Base-by-base conservation (phyloP, 2,888 invertebrate species). In the Eristalinus aeneus region DNA sequence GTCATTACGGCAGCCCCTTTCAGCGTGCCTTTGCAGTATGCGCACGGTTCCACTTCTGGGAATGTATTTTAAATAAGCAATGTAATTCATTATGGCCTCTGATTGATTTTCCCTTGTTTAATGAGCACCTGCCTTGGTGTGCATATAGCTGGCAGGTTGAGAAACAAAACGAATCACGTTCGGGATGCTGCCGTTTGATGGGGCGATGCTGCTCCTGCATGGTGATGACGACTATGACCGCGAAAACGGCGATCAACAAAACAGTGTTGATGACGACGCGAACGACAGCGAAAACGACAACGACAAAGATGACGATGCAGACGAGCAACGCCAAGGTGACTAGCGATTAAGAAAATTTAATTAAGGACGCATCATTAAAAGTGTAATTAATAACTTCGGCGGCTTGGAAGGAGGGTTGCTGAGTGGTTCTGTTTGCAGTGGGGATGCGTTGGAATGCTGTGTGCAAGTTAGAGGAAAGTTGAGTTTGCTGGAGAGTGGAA, bases 71-170 rank as follows among this genome's bases (percentile, higher is more conserved):
- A 76, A 81, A 76, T 81, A 81, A 85, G 76, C 76, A 80, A 73
- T 85, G 75, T 73, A 85, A 85, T 85, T 85, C 81, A 85, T 85
- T 85, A 85, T 76, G 64, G 81, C 68, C 76, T 72, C 85, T 85
- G 81, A 85, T 81, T 85, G 85, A 81, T 85, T 81, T 81, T 72
- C 68, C 69, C 85, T 81, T 85, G 76, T 85, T 85, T 85, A 81
- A 85, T 81, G 80, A 76, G 76, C 81, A 85, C 81, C 80, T 85
- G 72, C 79, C 53, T 64, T 22, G 34, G 63, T 85, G 72, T 72
- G 63, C 39, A 61, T 63, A 60, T 68, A 39, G 58, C 76, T 80
- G 75, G 61, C 61, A 64, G 79, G 75, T 68, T 46, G 39, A 71
- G 56, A 75, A 71, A 79, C 46, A 79, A 84, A 76, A 76, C 85